Evolutionary conservation across 2,888 invertebrate species (phyloP).

Genomic region (Selenia dentaria): DNA sequence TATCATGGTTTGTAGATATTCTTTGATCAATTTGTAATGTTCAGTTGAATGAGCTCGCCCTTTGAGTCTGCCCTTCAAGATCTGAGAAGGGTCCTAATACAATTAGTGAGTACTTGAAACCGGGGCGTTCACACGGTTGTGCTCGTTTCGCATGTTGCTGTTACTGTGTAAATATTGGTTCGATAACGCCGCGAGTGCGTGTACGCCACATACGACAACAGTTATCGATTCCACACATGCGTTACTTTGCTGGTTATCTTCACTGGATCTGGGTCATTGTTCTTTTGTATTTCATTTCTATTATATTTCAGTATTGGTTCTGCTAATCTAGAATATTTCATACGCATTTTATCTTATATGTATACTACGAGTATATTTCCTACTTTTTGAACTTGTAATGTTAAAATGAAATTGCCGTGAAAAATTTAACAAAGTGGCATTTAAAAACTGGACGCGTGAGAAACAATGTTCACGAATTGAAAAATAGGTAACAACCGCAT

Average conservation of each 20-base stretch:
- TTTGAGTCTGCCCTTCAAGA: conserved; percentile 44
- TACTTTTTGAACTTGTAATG: background rate
- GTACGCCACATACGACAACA: conserved; percentile 51
- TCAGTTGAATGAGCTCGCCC: conserved; percentile 56
- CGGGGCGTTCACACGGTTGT: conserved; percentile 64
- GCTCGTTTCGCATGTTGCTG: conserved; percentile 66
- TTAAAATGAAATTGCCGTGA: conserved; percentile 7
- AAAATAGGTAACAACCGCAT: background rate
- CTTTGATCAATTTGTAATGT: conserved; percentile 52
- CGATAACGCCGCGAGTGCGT: conserved; percentile 75
- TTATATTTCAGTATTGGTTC: conserved; percentile 44
- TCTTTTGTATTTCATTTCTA: conserved; percentile 71
- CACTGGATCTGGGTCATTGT: conserved; percentile 81
- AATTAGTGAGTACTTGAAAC: conserved; percentile 48
- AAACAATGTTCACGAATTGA: conserved; percentile 3
- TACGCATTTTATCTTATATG: conserved; percentile 1
- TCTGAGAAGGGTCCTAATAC: conserved; percentile 54
- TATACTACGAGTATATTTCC: no score
- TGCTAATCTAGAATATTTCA: conserved; percentile 19
- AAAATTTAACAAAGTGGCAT: conserved; percentile 2
- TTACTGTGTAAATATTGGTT: conserved; percentile 75
- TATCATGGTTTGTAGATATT: conserved; percentile 62
- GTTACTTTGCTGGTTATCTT: conserved; percentile 81
- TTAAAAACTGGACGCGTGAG: conserved; percentile 6
- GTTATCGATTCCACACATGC: conserved; percentile 82